These are phyloP conservation scores for Colinus virginianus DNA, from an alignment of 2,113 vertebrate genomes.

Conservation along the genomic window DNA sequence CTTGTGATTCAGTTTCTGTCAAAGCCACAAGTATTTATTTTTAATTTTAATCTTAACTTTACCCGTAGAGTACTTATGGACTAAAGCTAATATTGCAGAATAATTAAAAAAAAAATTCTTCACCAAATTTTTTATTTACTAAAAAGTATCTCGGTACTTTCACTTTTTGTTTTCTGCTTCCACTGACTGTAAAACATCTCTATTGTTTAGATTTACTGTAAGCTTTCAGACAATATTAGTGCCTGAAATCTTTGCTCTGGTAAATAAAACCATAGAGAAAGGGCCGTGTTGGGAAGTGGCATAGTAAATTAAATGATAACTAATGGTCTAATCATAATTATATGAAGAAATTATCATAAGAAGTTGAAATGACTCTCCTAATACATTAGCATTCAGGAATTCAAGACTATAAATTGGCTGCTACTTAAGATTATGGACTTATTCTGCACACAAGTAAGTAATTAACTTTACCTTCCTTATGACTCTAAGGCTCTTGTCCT, in stretches of 20 bases:
- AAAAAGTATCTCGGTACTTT: background rate
- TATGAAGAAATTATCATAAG: slow-evolving; percentile 49
- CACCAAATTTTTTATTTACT: background rate
- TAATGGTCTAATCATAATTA: slow-evolving; percentile 43
- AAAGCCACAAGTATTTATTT: background rate
- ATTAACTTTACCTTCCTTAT: background rate
- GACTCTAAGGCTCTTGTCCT: slow-evolving; percentile 13
- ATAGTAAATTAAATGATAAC: slow-evolving; percentile 56
- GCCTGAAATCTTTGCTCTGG: slow-evolving; percentile 52
- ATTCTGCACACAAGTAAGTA: slow-evolving; percentile 20
- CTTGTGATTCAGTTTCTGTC: background rate
- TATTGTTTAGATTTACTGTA: slow-evolving; percentile 72
- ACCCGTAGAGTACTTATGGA: background rate
- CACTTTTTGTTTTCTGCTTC: slow-evolving; percentile 9
- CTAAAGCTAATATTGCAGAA: background rate
- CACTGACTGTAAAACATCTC: slow-evolving; percentile 68
- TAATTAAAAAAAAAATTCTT: background rate
- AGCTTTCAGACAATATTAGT: slow-evolving; percentile 60
- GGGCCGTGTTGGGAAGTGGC: slow-evolving; percentile 65
- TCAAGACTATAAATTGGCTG: slow-evolving; percentile 20
- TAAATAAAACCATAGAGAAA: slow-evolving; percentile 69
- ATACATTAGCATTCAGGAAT: slow-evolving; percentile 28
- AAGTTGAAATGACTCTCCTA: slow-evolving; percentile 9
- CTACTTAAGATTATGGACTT: slow-evolving; percentile 39
- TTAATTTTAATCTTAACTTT: background rate